Evolutionary conservation across 2,888 invertebrate genomes (phyloP), one percentile per base, ranked within the genome.

Genomic region (Caenorhabditis imperialis): DNA sequence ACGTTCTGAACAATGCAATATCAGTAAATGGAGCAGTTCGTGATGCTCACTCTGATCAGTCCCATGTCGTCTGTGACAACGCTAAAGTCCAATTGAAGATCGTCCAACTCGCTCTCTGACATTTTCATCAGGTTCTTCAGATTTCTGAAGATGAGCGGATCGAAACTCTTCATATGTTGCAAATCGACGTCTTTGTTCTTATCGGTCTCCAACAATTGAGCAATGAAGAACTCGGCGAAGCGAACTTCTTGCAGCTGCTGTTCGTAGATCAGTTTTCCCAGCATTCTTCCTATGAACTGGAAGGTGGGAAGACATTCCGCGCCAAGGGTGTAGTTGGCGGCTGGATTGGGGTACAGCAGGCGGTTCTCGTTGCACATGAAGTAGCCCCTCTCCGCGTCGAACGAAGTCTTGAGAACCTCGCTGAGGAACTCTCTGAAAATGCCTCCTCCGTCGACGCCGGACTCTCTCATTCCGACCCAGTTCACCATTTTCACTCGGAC

Each of bases 371-470:
- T 80, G 16, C 42, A 54, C 88, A 96, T 96, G 88, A 98, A 93
- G 42, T 84, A 71, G 0, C 98, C 98, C 60, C 97, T 63, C 8
- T 73, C 51, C 3, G 75, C 77, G 37, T 77, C 70, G 47, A 83
- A 77, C 2, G 71, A 79, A 2, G 71, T 67, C 22, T 94, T 95
- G 27, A 98, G 91, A 10, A 98, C 90, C 89, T 97, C 96, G 1
- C 94, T 93, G 3, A 98, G 91, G 88, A 98, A 98, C 89, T 99
- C 99, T 48, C 86, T 63, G 88, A 96, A 96, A 14, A 99, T 92
- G 0, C 98, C 98, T 1, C 98, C 98, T 2, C 98, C 98, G 88
- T 99, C 99, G 2, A 98, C 94, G 0, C 98, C 99, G 0, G 95
- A 95, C 89, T 99, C 98, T 84, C 95, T 94, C 14, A 95, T 90